phyloP scores from a whole-genome alignment of 64 coral and sea anemone species.

The Porites lutea region DNA sequence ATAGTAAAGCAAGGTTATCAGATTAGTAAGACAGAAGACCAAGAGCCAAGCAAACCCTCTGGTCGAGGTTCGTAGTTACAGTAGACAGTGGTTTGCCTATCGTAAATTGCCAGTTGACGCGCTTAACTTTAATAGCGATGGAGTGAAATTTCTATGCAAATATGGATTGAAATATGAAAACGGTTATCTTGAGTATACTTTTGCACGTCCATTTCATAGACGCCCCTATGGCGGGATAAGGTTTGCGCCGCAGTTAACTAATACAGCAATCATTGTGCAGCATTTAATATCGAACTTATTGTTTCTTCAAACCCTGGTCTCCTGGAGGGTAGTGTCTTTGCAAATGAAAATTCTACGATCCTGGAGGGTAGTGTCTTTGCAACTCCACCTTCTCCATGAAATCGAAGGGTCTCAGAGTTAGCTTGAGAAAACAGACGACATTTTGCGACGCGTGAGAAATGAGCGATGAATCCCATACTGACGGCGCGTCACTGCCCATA shows the following conservation, averaged over 20 bases:
- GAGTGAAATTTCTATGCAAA: too few species aligned
- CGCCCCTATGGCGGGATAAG: neutral
- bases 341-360: neutral
- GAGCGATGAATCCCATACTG: too few species aligned
- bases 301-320: neutral
- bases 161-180: neutral
- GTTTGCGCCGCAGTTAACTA: neutral
- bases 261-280: neutral
- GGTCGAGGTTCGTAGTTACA: neutral
- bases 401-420: conserved; percentile 1
- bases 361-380: too few species aligned
- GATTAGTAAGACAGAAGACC: too few species aligned
- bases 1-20: too few species aligned
- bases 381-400: conserved; percentile 32
- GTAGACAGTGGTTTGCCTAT: neutral
- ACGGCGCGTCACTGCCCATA: too few species aligned
- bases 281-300: neutral
- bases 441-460: too few species aligned
- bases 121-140: neutral
- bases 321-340: neutral
- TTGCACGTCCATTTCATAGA: neutral
- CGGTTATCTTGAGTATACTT: neutral
- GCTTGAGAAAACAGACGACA: too few species aligned
- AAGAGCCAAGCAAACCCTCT: neutral
- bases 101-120: neutral